Base-by-base conservation (phyloP, 2,888 invertebrate genomes). In the Taphrorychus bicolor region DNA sequence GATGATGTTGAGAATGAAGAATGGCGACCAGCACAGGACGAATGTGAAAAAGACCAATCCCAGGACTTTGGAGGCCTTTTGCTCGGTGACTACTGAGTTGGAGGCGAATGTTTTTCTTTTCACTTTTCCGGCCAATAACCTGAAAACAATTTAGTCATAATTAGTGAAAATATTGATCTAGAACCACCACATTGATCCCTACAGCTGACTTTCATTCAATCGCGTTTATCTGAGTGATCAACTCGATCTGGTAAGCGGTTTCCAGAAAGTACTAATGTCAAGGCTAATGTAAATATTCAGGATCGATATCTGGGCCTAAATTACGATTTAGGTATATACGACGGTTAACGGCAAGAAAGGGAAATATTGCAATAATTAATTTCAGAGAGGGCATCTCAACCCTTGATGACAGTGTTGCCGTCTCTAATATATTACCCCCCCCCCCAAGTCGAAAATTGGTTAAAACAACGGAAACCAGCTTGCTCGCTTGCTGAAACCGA, bases 11-110 rank as follows among this genome's bases (percentile, higher is more conserved):
- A 94, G 85, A 58, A 93, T 85, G 83, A 96, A 96, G 82, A 96
- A 97, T 1, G 96, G 96, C 17, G 94, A 90, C 96, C 96, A 96
- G 80, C 95, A 95, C 7, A 95, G 84, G 58, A 95, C 95, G 82
- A 96, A 96, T 0, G 94, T 93, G 83, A 94, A 94, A 84, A 97
- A 97, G 0, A 96, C 95, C 45, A 96, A 83, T 0, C 95, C 95
- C 4, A 97, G 85, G 0, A 94, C 95, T 83, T 97, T 96, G 61
- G 95, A 95, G 1, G 97, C 97, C 79, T 97, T 97, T 81, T 97
- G 96, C 81, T 98, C 96, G 23, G 92, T 92, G n/a, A 92, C 92
- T 1, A 93, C 93, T 0, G 92, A 91, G 78, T 92, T 92, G 7
- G 91, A 91, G 1, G 92, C 90, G 70, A 91, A 80, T 2, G 89